Evolutionary conservation across 2,113 vertebrate species (phyloP).

Genomic region (Dendropsophus ebraccatus): DNA sequence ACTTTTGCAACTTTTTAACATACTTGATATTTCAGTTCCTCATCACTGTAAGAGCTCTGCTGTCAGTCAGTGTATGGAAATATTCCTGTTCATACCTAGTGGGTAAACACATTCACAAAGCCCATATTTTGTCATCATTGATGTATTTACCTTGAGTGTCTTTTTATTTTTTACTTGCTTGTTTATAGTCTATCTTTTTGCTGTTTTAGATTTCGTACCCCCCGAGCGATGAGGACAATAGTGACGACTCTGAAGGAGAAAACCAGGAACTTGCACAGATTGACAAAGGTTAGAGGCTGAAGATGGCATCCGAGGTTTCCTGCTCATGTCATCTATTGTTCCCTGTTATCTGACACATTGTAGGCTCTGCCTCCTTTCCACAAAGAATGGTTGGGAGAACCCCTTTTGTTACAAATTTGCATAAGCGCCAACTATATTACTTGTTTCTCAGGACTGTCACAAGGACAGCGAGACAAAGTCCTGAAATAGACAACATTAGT

Average conservation of each 20-base stretch:
- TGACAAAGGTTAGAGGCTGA: conserved; percentile 80
- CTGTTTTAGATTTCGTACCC: conserved; percentile 84
- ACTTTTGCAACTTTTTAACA: neutral
- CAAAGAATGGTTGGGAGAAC: too few species aligned
- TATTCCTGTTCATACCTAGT: neutral
- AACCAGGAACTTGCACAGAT: conserved; percentile 93
- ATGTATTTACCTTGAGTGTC: neutral
- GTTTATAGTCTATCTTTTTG: neutral
- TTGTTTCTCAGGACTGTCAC: too few species aligned
- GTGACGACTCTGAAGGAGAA: conserved; percentile 90
- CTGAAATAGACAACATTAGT: too few species aligned
- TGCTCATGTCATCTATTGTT: too few species aligned
- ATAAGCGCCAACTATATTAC: too few species aligned
- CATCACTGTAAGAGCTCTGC: neutral
- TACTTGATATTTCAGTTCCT: too few species aligned
- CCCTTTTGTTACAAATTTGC: too few species aligned
- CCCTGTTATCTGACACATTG: too few species aligned
- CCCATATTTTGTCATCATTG: neutral
- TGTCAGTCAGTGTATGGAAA: neutral
- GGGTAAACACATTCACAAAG: neutral
- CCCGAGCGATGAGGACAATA: conserved; percentile 86
- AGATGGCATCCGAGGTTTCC: neutral
- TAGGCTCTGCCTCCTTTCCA: too few species aligned
- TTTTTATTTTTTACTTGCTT: too few species aligned
- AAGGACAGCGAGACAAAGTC: too few species aligned